phyloP scores from a whole-genome alignment of 2,113 vertebrate genomes.

The Gallinago paraguaiae region DNA sequence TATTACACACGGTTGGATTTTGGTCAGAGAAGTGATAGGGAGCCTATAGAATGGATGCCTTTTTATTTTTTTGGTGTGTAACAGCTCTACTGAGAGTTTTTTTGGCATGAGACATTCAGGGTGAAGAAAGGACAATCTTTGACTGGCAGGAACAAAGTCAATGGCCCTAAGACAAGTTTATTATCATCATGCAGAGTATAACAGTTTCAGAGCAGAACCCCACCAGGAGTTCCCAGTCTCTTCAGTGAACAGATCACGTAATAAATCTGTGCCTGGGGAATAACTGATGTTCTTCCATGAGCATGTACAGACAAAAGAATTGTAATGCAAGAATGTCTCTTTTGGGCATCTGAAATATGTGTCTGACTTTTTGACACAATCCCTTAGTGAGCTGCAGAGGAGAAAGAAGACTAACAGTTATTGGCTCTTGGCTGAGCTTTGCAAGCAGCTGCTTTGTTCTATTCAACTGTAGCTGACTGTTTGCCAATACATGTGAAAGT shows the following conservation, averaged over 20 bases:
- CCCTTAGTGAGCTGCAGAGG: not conserved
- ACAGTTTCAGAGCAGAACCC: not conserved
- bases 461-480: conserved; percentile 40
- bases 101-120: not conserved
- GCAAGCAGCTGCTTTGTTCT: conserved; percentile 33
- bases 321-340: not conserved
- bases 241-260: not conserved
- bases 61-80: not conserved
- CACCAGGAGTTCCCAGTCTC: not conserved
- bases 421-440: conserved; percentile 42
- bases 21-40: not conserved
- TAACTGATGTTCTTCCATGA: not conserved
- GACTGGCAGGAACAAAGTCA: not conserved
- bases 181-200: not conserved
- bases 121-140: not conserved
- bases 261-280: not conserved
- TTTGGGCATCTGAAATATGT: not conserved
- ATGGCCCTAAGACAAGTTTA: not conserved
- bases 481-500: conserved; percentile 57
- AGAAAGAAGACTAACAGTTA: conserved; percentile 50
- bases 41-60: not conserved
- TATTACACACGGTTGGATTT: not conserved
- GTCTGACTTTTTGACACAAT: not conserved
- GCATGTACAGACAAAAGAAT: not conserved
- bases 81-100: not conserved